These are phyloP conservation scores for Sigmodon hispidus DNA, from an alignment of 2,113 vertebrate species.

Conservation along the genomic window DNA sequence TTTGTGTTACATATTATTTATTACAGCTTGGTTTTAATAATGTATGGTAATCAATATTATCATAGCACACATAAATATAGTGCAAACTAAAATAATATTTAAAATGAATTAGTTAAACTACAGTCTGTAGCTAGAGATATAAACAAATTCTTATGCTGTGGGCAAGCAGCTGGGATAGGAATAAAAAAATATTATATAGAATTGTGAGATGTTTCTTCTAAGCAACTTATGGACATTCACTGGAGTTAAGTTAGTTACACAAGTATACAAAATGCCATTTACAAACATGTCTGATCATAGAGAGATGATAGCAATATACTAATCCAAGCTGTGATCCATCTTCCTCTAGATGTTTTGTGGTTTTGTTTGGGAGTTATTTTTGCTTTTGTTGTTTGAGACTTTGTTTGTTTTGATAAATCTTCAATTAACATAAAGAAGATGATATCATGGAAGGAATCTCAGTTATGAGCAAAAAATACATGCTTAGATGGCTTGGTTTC, in stretches of 20 bases:
- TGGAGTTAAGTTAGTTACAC: not conserved
- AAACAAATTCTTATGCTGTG: not conserved
- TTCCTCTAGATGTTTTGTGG: not conserved
- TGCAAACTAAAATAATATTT: not conserved
- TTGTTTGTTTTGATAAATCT: not conserved
- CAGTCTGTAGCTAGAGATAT: not conserved
- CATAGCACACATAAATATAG: not conserved
- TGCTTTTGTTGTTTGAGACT: not conserved
- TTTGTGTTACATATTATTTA: not conserved
- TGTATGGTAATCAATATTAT: slow-evolving; percentile 12
- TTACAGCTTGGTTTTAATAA: not conserved
- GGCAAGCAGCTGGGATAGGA: not conserved
- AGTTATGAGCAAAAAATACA: not conserved
- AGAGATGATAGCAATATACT: not conserved
- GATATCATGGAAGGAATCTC: not conserved
- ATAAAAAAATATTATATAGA: not conserved
- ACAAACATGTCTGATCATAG: not conserved
- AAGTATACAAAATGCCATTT: not conserved
- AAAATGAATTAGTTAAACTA: not conserved
- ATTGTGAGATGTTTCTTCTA: not conserved
- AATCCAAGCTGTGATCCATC: not conserved
- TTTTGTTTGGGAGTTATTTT: not conserved
- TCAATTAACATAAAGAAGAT: not conserved
- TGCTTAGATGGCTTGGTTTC: not conserved
- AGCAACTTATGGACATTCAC: not conserved